Percentiles rank a stretch among this genome's conserved stretches.
phyloP scores from a whole-genome alignment of 2,113 vertebrate species.

The Neolamprologus kungweensis region DNA sequence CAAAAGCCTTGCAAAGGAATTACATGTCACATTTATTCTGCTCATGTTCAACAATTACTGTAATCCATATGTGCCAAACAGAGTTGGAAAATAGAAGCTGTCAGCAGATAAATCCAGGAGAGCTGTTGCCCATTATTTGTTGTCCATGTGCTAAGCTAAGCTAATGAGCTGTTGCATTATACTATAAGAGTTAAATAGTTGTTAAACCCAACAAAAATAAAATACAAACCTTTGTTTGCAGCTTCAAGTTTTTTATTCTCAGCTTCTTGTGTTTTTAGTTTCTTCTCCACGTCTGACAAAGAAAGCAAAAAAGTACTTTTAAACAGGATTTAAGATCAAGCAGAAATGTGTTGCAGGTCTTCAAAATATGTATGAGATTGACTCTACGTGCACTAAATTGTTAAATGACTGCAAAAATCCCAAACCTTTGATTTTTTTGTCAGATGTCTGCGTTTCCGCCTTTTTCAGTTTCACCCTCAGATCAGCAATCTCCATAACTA shows the following conservation, averaged over 20 bases:
- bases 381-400: neutral
- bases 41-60: neutral
- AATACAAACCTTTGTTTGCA: constrained; percentile 3
- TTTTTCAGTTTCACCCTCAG: neutral
- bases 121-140: neutral
- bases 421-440: neutral
- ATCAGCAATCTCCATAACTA: constrained; percentile 13
- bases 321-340: neutral
- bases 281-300: constrained; percentile 5
- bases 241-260: constrained; percentile 2
- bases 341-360: neutral
- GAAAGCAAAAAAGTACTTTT: neutral
- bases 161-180: neutral
- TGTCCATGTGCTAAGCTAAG: neutral
- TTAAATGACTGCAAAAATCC: neutral
- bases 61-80: neutral
- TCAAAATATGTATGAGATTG: neutral
- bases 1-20: neutral
- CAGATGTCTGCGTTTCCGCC: fast-evolving
- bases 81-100: neutral
- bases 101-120: neutral
- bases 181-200: neutral
- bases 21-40: neutral
- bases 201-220: neutral
- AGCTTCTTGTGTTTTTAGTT: neutral